These are phyloP conservation scores for Phoeniculus purpureus DNA, from an alignment of 2,797 vertebrate species.

Conservation along the genomic window DNA sequence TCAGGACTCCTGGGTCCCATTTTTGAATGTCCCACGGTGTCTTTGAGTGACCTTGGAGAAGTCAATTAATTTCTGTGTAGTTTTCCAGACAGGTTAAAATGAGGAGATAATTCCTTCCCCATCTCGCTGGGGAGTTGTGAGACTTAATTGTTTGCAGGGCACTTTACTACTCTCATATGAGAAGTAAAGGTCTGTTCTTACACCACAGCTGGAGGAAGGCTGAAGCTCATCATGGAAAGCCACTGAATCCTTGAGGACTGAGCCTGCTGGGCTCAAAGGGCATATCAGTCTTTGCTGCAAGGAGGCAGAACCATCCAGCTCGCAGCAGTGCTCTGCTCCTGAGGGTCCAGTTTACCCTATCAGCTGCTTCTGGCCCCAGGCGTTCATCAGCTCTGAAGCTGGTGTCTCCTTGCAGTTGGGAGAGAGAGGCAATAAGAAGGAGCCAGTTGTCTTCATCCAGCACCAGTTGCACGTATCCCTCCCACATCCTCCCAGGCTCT, in stretches of 20 bases:
- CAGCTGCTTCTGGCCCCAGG: background rate
- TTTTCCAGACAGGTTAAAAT: constrained; percentile 65
- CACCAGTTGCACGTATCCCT: background rate
- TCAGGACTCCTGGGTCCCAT: constrained; percentile 52
- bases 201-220: background rate
- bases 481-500: background rate
- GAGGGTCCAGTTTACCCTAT: background rate
- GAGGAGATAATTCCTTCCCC: constrained; percentile 49
- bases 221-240: background rate
- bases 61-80: constrained; percentile 64
- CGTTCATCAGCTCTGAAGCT: background rate
- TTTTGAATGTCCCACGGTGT: constrained; percentile 37
- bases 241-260: background rate
- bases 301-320: accelerated
- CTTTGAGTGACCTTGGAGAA: constrained; percentile 55
- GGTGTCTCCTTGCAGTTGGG: background rate
- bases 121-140: background rate
- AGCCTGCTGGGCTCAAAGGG: background rate
- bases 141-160: constrained; percentile 55
- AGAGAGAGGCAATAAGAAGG: background rate
- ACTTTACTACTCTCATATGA: background rate
- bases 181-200: background rate
- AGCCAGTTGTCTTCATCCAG: background rate
- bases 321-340: background rate
- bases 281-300: background rate